These are phyloP conservation scores for Blastomussa wellsi DNA, from an alignment of 92 coral and sea anemone species.

Conservation along the genomic window DNA sequence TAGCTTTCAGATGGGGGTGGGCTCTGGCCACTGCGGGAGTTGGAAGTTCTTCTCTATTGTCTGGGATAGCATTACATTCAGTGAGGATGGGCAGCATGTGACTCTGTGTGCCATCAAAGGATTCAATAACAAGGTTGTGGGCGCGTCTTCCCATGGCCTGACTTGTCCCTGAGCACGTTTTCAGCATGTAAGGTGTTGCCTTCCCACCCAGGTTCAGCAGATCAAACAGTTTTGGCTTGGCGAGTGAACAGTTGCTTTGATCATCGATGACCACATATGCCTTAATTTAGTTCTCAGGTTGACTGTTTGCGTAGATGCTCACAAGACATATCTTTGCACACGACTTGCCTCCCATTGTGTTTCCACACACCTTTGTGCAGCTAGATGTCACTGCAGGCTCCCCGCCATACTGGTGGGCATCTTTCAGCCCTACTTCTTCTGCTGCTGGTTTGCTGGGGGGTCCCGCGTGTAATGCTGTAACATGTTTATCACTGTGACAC, in stretches of 20 bases:
- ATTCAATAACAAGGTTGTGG: constrained; percentile 35
- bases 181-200: not conserved
- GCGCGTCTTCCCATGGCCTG: constrained; percentile 39
- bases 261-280: constrained; percentile 48
- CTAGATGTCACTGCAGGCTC: constrained; percentile 26
- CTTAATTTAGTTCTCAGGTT: constrained; percentile 6
- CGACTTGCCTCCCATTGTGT: constrained; percentile 16
- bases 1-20: constrained; percentile 49
- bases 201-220: constrained; percentile 9
- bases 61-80: constrained; percentile 47
- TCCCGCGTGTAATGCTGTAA: constrained; percentile 35
- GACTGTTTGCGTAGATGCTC: not conserved
- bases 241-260: constrained; percentile 55
- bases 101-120: constrained; percentile 16
- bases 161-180: constrained; percentile 26
- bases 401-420: constrained; percentile 47
- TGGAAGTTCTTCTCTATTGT: constrained; percentile 52
- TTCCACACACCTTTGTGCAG: constrained; percentile 53
- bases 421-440: no score
- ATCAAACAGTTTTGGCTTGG: constrained; percentile 30
- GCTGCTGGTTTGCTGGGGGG: not conserved
- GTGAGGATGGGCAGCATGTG: constrained; percentile 22
- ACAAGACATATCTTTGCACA: constrained; percentile 57
- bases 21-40: constrained; percentile 39
- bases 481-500: constrained; percentile 54